phyloP scores from a whole-genome alignment of 2,888 invertebrate species.

The Oxycera nigricornis region DNA sequence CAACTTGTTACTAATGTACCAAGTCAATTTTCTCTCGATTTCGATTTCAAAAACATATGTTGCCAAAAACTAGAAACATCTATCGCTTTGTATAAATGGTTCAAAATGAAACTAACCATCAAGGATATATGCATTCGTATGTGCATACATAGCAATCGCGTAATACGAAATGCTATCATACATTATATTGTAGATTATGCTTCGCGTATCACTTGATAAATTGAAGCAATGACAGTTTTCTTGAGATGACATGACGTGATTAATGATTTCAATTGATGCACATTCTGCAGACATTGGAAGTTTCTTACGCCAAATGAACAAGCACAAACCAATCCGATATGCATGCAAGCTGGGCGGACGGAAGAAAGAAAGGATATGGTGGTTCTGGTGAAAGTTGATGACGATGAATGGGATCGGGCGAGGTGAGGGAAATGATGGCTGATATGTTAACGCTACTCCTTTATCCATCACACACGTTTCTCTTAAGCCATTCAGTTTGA shows the following conservation, averaged over 20 bases:
- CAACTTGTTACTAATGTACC: too few species aligned
- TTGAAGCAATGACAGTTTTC: slow-evolving; percentile 46
- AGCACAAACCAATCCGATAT: slow-evolving; percentile 25
- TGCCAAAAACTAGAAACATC: slow-evolving; percentile 6
- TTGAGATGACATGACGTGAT: slow-evolving; percentile 46
- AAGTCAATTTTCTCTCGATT: not conserved
- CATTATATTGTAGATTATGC: slow-evolving; percentile 43
- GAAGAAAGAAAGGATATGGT: not conserved
- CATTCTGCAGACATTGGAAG: slow-evolving; percentile 39
- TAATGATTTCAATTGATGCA: slow-evolving; percentile 47
- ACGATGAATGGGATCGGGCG: not conserved
- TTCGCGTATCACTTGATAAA: slow-evolving; percentile 44
- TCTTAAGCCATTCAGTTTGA: not conserved
- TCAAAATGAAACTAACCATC: not conserved
- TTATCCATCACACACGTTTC: not conserved
- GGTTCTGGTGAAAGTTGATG: not conserved
- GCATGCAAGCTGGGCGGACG: not conserved
- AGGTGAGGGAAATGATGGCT: not conserved
- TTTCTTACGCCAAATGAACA: slow-evolving; percentile 37
- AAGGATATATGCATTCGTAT: not conserved
- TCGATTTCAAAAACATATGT: not conserved
- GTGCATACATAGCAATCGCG: not conserved
- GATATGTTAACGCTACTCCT: slow-evolving; percentile 17
- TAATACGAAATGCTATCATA: slow-evolving; percentile 12
- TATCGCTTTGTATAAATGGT: slow-evolving; percentile 3